phyloP scores from a whole-genome alignment of 2,113 vertebrate genomes.

The Nesogale talazaci region DNA sequence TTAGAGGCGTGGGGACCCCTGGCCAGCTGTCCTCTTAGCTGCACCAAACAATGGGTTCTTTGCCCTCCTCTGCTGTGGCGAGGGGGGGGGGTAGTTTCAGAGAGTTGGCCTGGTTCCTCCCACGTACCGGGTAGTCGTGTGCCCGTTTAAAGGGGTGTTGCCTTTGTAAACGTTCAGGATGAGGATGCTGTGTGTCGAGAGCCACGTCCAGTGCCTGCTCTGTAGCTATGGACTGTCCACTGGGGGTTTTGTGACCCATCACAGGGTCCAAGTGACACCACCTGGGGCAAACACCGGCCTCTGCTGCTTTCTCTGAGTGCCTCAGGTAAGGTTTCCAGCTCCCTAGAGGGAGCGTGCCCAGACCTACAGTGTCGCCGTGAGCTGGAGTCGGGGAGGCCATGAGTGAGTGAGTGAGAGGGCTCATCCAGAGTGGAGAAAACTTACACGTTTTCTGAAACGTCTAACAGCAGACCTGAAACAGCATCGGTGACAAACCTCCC shows the following conservation, averaged over 20 bases:
- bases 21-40: neutral
- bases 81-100: neutral
- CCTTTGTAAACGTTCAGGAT: neutral
- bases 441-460: neutral
- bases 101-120: neutral
- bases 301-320: neutral
- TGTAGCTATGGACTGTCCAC: neutral
- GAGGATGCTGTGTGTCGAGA: neutral
- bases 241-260: neutral
- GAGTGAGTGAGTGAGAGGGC: neutral
- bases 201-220: neutral
- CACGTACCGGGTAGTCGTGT: neutral
- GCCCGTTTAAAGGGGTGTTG: neutral
- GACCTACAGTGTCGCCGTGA: neutral
- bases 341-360: accelerated
- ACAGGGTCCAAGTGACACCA: neutral
- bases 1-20: neutral
- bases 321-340: neutral
- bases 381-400: too few relatives aligned
- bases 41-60: too few relatives aligned
- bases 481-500: neutral
- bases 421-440: neutral
- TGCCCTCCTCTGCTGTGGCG: neutral
- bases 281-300: neutral
- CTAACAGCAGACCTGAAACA: neutral